These are phyloP conservation scores for Oncorhynchus tshawytscha DNA, from an alignment of 2,113 vertebrate species.

Conservation along the genomic window DNA sequence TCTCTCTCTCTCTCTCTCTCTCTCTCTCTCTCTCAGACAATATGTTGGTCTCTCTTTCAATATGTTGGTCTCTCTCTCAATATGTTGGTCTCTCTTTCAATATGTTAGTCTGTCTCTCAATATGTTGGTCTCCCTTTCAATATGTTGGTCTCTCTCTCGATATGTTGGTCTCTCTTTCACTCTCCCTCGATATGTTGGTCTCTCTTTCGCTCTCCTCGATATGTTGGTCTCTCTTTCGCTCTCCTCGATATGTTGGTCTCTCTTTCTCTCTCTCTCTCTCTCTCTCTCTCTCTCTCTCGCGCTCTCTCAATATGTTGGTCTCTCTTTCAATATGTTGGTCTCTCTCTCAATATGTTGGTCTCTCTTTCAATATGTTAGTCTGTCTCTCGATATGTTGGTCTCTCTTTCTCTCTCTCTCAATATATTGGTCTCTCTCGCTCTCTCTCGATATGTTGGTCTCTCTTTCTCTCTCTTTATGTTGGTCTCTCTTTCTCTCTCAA, in stretches of 20 bases:
- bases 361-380: no score
- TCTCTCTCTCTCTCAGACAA: neutral
- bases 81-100: conserved; percentile 10
- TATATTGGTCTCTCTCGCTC: no score
- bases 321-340: neutral
- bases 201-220: neutral
- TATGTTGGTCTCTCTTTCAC: conserved; percentile 8
- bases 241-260: neutral
- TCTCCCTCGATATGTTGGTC: neutral
- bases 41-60: neutral
- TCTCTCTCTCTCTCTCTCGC: neutral
- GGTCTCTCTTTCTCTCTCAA: no score
- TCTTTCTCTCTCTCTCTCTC: conserved; percentile 9
- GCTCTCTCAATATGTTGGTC: neutral
- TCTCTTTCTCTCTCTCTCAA: conserved; percentile 10
- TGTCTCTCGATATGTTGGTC: no score
- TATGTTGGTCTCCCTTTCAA: neutral
- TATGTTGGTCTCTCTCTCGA: neutral
- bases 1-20: neutral
- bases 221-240: neutral
- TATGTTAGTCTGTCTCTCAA: no score
- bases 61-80: neutral
- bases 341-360: neutral
- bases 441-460: no score
- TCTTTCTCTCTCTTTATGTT: no score